Base-by-base conservation (phyloP, 2,797 vertebrate genomes). In the Gymnopithys bicolor region DNA sequence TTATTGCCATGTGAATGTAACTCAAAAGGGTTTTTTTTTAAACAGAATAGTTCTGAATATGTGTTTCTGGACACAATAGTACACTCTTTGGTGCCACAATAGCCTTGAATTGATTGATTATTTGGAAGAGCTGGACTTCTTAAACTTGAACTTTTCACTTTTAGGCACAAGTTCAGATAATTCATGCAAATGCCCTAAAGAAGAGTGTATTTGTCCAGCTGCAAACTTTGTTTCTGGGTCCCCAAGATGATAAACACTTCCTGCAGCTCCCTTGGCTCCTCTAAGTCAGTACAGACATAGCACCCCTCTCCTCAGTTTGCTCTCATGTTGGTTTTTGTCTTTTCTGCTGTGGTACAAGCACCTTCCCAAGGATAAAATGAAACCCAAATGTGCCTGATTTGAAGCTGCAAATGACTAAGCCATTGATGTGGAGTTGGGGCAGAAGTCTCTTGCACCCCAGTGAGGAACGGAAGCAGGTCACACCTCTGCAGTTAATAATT, bases 401-500 rank as follows among this genome's bases (percentile, higher is more conserved):
- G 3, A 92, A 87, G 19, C 45, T 86, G 45, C n/a, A 46, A 70
- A 67, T 49, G 63, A 17, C 81, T 53, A 69, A 90, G n/a, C 23
- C 2, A 1, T 27, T 91, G 28, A 39, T 76, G 15, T 32, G 28
- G 51, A 82, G 59, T 56, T 10, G 28, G 60, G 24, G 53, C 90
- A 43, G 60, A 87, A 73, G 51, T 70, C 24, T 88, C 39, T 70
- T 86, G 23, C 37, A 63, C 51, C 66, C 35, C 51, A 46, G 22
- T 49, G 41, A 92, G 55, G 28, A 51, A 35, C 73, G 78, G 69
- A 81, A 79, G 48, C 56, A 73, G 30, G 23, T 93, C 52, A 84
- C 69, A 93, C 37, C 55, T 83, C 45, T 91, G 73, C 59, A 76
- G 82, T 89, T 94, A 95, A 73, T 94, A 84, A 88, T 90, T 90